A percentile compares a stretch with the other conserved stretches of the same genome.
Evolutionary conservation across 2,113 vertebrate genomes (phyloP).

Genomic region (Psittacula cyanocephala): DNA sequence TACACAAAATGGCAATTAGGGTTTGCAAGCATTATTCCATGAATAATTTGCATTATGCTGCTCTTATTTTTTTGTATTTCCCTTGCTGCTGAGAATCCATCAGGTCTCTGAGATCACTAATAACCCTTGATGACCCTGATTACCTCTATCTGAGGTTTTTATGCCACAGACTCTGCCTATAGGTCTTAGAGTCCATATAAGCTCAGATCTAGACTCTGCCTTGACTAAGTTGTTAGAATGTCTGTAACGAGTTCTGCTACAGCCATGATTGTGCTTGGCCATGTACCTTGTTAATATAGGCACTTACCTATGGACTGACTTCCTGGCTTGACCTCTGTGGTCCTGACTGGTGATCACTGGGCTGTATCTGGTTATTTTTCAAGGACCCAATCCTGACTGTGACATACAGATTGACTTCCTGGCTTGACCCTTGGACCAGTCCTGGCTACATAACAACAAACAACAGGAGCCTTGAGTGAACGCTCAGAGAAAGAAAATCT

Average conservation of each 20-base stretch:
- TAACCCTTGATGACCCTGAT: neutral
- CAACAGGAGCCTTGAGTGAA: neutral
- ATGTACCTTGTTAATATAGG: neutral
- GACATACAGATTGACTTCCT: neutral
- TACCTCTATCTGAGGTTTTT: neutral
- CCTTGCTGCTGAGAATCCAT: neutral
- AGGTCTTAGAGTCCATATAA: neutral
- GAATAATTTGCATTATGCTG: neutral
- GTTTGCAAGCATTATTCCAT: neutral
- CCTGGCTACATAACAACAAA: neutral
- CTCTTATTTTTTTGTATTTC: neutral
- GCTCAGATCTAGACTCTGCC: accelerated
- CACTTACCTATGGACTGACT: neutral
- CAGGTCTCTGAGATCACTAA: neutral
- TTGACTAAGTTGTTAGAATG: accelerated
- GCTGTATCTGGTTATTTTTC: neutral
- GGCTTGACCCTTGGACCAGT: neutral
- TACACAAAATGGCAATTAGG: neutral
- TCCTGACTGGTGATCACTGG: neutral
- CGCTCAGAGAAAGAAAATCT: neutral
- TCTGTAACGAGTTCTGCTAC: neutral
- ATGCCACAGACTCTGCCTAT: neutral
- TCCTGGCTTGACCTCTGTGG: neutral
- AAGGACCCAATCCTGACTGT: neutral
- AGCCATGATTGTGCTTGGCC: neutral